Conservation (phyloP, 2,797 vertebrate species). For the Echiichthys vipera region DNA sequence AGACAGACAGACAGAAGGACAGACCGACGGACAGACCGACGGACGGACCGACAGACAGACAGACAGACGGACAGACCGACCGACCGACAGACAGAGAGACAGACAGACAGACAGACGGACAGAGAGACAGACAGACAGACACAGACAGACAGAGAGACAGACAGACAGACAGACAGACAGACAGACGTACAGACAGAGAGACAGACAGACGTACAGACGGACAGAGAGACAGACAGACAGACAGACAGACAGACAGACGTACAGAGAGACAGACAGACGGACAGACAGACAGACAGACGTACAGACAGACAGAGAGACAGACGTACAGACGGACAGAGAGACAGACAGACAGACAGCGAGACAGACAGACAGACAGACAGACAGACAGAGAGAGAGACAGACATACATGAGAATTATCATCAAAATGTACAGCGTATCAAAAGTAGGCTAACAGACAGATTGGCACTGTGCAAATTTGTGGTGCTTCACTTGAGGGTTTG, state of each 20-base stretch:
- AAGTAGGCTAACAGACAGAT: too few relatives aligned
- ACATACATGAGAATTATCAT: too few relatives aligned
- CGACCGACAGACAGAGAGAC: not conserved
- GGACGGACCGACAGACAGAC: not conserved
- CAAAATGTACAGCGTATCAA: too few relatives aligned
- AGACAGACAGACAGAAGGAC: too few relatives aligned
- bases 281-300: not conserved
- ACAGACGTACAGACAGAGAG: slow-evolving; percentile 50
- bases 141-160: not conserved
- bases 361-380: not conserved
- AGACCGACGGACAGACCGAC: not conserved
- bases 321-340: not conserved
- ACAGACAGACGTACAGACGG: not conserved
- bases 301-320: not conserved
- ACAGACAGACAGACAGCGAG: not conserved
- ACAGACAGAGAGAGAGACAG: not conserved
- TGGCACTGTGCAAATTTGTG: too few relatives aligned
- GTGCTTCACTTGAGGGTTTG: too few relatives aligned
- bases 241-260: slow-evolving; percentile 62
- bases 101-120: not conserved
- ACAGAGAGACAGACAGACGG: not conserved
- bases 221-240: not conserved
- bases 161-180: not conserved
- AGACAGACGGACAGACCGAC: not conserved
- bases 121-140: too few relatives aligned